Percentiles rank a stretch among this genome's conserved stretches.
Evolutionary conservation across 2,797 vertebrate genomes (phyloP).

Genomic region (Eidolon dupreanum): DNA sequence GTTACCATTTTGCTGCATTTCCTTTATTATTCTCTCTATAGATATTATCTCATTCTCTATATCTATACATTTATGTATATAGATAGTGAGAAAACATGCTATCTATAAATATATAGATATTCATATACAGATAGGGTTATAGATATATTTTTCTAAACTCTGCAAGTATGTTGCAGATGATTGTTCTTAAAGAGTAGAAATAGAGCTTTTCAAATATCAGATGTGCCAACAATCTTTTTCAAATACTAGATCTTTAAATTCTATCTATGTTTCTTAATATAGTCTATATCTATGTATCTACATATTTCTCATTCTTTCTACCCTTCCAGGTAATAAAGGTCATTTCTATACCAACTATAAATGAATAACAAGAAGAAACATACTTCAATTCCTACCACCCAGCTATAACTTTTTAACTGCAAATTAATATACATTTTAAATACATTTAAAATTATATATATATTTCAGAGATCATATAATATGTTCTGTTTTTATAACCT

Average conservation of each 20-base stretch:
- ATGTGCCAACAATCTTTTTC: background rate
- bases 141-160: background rate
- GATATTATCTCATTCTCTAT: background rate
- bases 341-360: background rate
- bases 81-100: background rate
- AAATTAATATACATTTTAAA: background rate
- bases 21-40: background rate
- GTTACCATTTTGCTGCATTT: background rate
- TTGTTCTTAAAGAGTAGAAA: background rate
- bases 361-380: background rate
- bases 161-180: background rate
- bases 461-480: background rate
- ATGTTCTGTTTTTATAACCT: slow-evolving; percentile 23
- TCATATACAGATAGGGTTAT: background rate
- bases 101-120: background rate
- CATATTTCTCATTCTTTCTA: background rate
- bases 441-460: background rate
- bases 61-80: background rate
- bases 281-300: background rate
- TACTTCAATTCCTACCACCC: background rate
- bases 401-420: slow-evolving; percentile 15
- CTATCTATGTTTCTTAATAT: background rate
- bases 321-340: background rate
- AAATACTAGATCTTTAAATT: slow-evolving; percentile 12
- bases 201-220: slow-evolving; percentile 21